Percentiles rank a stretch among this genome's conserved stretches.
Evolutionary conservation across 1,140 invertebrate genomes (phyloP).

Genomic region (Lepidurus packardi): DNA sequence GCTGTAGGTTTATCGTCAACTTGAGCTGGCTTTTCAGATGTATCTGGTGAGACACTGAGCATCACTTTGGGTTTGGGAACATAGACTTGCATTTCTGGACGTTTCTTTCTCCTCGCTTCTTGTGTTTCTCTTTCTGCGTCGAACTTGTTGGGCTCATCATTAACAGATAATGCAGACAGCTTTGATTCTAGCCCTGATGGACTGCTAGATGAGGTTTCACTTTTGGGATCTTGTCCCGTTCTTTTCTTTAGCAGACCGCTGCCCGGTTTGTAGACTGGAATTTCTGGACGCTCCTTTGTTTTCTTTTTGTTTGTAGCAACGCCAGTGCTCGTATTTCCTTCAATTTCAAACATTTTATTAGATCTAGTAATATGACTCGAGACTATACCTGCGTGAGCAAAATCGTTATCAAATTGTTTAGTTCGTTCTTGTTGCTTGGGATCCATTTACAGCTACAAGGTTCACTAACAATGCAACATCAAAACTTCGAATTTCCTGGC

Average conservation of each 20-base stretch:
- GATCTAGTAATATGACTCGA: neutral
- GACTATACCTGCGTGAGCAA: neutral
- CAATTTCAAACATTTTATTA: neutral
- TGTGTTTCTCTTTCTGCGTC: neutral
- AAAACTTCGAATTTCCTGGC: neutral
- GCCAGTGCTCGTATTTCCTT: neutral
- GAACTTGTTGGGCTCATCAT: slow-evolving; percentile 15
- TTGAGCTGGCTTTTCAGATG: neutral
- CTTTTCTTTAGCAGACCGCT: slow-evolving; percentile 56
- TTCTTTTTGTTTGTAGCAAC: neutral
- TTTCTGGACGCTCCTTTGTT: slow-evolving; percentile 36
- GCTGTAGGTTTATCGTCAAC: neutral
- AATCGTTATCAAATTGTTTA: neutral
- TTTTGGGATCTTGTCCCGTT: slow-evolving; percentile 47
- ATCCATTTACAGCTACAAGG: neutral
- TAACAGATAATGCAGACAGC: slow-evolving; percentile 20
- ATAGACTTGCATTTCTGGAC: slow-evolving; percentile 37
- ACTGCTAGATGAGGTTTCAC: slow-evolving; percentile 39
- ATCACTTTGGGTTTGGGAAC: slow-evolving; percentile 28
- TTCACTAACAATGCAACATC: neutral
- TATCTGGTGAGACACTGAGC: slow-evolving; percentile 39
- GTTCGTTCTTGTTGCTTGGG: neutral
- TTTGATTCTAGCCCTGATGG: neutral
- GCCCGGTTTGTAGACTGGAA: slow-evolving; percentile 55
- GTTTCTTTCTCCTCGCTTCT: slow-evolving; percentile 32